phyloP scores from a whole-genome alignment of 2,797 vertebrate species.

The Holocentrus rufus region DNA sequence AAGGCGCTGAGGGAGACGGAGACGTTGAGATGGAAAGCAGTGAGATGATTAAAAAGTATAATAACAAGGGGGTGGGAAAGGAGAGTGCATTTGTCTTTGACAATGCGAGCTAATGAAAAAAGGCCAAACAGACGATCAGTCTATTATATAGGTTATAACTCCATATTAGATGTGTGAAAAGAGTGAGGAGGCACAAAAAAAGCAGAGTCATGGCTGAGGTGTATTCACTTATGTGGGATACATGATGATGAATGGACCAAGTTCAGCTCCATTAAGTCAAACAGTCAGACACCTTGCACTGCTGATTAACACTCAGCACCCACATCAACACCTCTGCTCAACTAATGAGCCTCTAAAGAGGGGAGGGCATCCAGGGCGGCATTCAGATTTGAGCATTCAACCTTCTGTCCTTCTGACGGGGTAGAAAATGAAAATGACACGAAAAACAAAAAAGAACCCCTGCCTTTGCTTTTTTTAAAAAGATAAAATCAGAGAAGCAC shows the following conservation, averaged over 20 bases:
- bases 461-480: too few relatives aligned
- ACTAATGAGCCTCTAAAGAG: background rate
- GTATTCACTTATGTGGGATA: background rate
- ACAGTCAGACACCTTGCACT: background rate
- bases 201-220: background rate
- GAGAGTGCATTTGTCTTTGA: background rate
- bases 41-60: background rate
- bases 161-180: too few relatives aligned
- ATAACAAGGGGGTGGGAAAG: background rate
- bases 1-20: background rate
- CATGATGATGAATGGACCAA: background rate
- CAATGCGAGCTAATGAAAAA: background rate
- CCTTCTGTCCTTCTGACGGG: too few relatives aligned
- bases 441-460: too few relatives aligned
- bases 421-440: too few relatives aligned
- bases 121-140: too few relatives aligned
- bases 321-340: background rate
- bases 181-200: background rate
- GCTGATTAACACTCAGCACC: conserved; percentile 1
- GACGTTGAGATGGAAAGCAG: conserved; percentile 9
- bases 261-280: background rate
- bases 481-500: too few relatives aligned
- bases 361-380: too few relatives aligned
- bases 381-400: too few relatives aligned
- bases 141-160: too few relatives aligned